Conservation (phyloP, 2,113 vertebrate genomes). For the Orthochromis malagaraziensis region DNA sequence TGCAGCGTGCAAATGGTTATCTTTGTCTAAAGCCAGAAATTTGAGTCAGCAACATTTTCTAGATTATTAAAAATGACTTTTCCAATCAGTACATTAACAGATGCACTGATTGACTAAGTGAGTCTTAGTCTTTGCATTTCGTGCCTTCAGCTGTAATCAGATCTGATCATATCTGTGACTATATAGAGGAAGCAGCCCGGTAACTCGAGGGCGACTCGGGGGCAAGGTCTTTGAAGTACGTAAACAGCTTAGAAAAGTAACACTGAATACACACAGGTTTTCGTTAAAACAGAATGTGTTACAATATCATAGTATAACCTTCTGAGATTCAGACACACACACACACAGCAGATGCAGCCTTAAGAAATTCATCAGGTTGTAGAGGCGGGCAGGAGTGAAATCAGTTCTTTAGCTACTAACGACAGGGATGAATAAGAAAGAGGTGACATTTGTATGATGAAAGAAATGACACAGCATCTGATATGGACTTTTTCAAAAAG, state of each 20-base stretch:
- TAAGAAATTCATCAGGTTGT: not conserved
- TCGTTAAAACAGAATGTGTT: not conserved
- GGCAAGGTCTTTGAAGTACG: not conserved
- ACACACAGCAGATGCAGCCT: not conserved
- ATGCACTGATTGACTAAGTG: not conserved
- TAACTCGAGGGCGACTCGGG: not conserved
- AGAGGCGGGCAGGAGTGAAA: not conserved
- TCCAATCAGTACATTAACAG: not conserved
- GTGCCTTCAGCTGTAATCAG: not conserved
- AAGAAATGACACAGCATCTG: not conserved
- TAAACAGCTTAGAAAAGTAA: not conserved
- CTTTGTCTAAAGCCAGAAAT: not conserved
- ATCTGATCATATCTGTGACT: not conserved
- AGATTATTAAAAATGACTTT: not conserved
- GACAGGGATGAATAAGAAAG: not conserved
- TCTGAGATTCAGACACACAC: not conserved
- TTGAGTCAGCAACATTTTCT: not conserved
- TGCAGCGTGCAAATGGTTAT: fast-evolving
- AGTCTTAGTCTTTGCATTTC: not conserved
- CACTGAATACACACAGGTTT: not conserved
- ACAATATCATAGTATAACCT: not conserved
- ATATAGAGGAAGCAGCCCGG: not conserved
- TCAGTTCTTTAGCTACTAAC: not conserved
- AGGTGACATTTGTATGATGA: not conserved
- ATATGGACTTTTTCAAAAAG: not conserved